Evolutionary conservation across 2,113 vertebrate species (phyloP).

Genomic region (Nanger granti): DNA sequence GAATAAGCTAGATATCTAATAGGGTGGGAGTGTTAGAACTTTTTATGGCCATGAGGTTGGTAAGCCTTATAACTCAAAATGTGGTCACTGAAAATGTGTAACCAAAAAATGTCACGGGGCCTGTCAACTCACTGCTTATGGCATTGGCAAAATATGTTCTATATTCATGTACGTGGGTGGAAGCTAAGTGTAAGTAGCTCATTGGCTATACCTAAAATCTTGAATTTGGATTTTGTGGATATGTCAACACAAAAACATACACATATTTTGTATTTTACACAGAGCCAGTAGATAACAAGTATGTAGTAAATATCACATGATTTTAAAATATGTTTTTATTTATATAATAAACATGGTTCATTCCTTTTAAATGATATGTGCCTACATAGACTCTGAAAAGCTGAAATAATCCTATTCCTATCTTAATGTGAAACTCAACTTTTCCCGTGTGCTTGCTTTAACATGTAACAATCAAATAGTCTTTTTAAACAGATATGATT

Average conservation of each 20-base stretch:
- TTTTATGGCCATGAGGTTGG: conserved; percentile 55
- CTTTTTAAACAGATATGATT: background rate
- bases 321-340: conserved; percentile 36
- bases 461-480: background rate
- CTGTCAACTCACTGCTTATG: conserved; percentile 37
- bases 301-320: conserved; percentile 39
- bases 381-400: background rate
- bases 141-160: conserved; percentile 26
- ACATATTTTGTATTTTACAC: conserved; percentile 31
- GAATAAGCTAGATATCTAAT: conserved; percentile 59
- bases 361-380: background rate
- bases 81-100: conserved; percentile 49
- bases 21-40: conserved; percentile 50
- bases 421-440: background rate
- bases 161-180: conserved; percentile 12
- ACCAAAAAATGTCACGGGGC: conserved; percentile 44
- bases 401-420: background rate
- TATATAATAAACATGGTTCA: background rate
- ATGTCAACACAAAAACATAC: conserved; percentile 35
- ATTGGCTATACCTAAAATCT: background rate
- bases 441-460: background rate
- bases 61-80: conserved; percentile 58
- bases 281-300: background rate
- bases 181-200: background rate
- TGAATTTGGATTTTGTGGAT: background rate